Percentiles rank a stretch among this genome's conserved stretches.
These are phyloP conservation scores for Meteorus cinctellus DNA, from an alignment of 2,888 invertebrate genomes.

Conservation along the genomic window DNA sequence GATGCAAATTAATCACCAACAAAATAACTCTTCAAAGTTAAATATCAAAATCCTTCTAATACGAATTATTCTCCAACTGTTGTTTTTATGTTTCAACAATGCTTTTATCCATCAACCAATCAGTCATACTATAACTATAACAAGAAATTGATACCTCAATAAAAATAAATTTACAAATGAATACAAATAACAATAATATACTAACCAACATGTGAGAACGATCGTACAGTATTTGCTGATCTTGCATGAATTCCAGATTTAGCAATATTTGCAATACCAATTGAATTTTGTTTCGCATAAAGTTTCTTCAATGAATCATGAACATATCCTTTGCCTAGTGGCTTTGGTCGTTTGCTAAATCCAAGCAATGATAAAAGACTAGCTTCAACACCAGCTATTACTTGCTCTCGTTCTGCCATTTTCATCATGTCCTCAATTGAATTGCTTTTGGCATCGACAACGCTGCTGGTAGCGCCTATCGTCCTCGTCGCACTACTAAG, in stretches of 20 bases:
- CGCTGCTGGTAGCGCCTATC: constrained; percentile 22
- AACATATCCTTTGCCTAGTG: constrained; percentile 76
- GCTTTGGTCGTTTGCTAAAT: constrained; percentile 76
- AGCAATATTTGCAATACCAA: constrained; percentile 80
- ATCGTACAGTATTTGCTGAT: constrained; percentile 89
- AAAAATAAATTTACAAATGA: not conserved
- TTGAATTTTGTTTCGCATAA: constrained; percentile 81
- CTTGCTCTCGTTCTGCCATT: constrained; percentile 64
- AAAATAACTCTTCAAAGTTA: no score
- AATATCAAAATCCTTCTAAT: no score
- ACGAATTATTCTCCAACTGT: no score
- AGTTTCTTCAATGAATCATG: constrained; percentile 88
- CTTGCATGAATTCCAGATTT: constrained; percentile 82
- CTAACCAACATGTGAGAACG: constrained; percentile 87
- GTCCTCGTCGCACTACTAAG: constrained; percentile 52
- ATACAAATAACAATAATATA: constrained; percentile 33
- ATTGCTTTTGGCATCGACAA: constrained; percentile 72
- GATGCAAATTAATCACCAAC: no score
- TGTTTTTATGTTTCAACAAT: no score
- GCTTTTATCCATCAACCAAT: no score
- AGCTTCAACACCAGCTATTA: constrained; percentile 76
- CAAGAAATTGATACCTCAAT: no score
- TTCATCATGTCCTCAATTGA: constrained; percentile 68
- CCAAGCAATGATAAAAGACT: constrained; percentile 79
- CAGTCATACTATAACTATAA: no score